A percentile compares a stretch with the other conserved stretches of the same genome.
Evolutionary conservation across 2,797 vertebrate genomes (phyloP).

Genomic region (Crenuchus spilurus): DNA sequence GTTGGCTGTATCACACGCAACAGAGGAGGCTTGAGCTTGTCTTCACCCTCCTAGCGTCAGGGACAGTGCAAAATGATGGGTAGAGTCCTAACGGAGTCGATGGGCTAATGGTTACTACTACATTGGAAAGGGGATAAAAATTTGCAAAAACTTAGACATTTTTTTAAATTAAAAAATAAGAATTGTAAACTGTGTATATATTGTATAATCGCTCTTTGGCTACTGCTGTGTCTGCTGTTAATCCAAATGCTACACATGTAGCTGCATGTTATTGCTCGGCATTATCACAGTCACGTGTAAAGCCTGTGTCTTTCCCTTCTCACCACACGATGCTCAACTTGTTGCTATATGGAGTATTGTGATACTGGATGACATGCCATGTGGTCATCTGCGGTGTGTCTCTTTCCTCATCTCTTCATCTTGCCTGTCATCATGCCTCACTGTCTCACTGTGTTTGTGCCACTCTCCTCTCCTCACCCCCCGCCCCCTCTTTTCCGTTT

Average conservation of each 20-base stretch:
- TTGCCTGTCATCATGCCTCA: conserved; percentile 81
- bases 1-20: too few species aligned
- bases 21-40: too few species aligned
- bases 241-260: not conserved
- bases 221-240: too few species aligned
- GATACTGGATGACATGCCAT: not conserved
- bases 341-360: not conserved
- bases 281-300: not conserved
- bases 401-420: conserved; percentile 61
- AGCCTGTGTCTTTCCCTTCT: not conserved
- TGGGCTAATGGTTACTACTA: too few species aligned
- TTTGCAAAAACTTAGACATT: too few species aligned
- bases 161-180: too few species aligned
- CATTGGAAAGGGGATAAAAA: too few species aligned
- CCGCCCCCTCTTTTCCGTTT: conserved; percentile 4
- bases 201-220: too few species aligned
- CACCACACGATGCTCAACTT: not conserved
- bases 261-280: not conserved
- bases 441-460: conserved; percentile 84
- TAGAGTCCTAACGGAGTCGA: too few species aligned
- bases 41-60: too few species aligned
- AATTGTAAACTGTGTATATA: too few species aligned
- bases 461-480: conserved; percentile 80
- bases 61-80: too few species aligned
- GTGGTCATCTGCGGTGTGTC: conserved; percentile 50